Evolutionary conservation across 2,113 vertebrate genomes (phyloP).

Genomic region (Erythrolamprus reginae): DNA sequence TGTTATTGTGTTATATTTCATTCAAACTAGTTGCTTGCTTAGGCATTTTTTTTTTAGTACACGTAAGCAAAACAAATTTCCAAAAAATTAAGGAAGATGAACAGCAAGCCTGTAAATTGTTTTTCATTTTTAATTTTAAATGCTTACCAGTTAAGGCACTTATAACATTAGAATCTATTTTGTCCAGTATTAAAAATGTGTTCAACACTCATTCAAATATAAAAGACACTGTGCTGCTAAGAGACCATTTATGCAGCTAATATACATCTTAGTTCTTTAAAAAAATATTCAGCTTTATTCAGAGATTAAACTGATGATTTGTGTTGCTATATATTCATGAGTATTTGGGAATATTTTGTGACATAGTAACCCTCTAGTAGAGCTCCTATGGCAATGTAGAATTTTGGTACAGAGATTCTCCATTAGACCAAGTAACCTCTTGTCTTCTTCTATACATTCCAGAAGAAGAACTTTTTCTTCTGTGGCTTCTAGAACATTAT

Average conservation of each 20-base stretch:
- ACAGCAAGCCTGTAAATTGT: neutral
- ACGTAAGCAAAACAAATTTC: slow-evolving; percentile 10
- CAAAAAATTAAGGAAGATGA: neutral
- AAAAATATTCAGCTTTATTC: neutral
- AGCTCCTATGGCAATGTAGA: neutral
- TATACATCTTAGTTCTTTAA: neutral
- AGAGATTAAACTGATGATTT: neutral
- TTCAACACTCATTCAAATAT: slow-evolving; percentile 1
- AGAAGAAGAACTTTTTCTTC: neutral
- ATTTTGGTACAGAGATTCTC: neutral
- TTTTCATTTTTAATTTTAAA: neutral
- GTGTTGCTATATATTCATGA: neutral
- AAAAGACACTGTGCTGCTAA: neutral
- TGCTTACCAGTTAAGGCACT: neutral
- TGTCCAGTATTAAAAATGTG: neutral
- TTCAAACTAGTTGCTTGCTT: slow-evolving; percentile 30
- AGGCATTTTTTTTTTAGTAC: slow-evolving; percentile 43
- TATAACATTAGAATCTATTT: neutral
- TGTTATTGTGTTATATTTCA: slow-evolving; percentile 38
- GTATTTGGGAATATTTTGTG: neutral
- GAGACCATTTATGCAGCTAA: neutral
- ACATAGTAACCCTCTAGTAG: neutral
- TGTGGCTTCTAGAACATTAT: neutral
- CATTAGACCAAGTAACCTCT: neutral
- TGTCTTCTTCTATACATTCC: neutral